Percentiles rank a stretch among this genome's conserved stretches.
Conservation (phyloP, 2,113 vertebrate genomes). For the Menidia beryllina region DNA sequence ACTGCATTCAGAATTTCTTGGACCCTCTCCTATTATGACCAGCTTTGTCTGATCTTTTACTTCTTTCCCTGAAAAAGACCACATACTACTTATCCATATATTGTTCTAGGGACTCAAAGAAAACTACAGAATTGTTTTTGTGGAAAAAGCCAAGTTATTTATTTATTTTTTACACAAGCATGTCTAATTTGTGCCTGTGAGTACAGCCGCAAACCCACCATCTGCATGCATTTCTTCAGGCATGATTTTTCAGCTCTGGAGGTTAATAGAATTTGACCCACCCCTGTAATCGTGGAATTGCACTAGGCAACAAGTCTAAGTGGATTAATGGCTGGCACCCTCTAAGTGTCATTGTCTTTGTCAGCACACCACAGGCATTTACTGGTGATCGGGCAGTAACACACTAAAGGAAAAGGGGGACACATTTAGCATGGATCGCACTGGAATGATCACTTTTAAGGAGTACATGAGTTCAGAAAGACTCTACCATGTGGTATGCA, state of each 20-base stretch:
- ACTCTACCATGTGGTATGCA: too few relatives aligned
- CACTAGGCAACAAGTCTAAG: conserved; percentile 69
- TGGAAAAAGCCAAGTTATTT: conserved; percentile 5
- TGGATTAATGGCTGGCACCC: conserved; percentile 74
- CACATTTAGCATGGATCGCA: conserved; percentile 29
- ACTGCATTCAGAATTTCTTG: too few relatives aligned
- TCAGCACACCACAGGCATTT: conserved; percentile 65
- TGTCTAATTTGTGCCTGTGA: not conserved
- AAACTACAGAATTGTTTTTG: not conserved
- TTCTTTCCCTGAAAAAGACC: too few relatives aligned
- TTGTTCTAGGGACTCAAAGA: not conserved
- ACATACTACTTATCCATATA: too few relatives aligned
- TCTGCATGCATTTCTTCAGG: conserved; percentile 28
- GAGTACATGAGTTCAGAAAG: not conserved
- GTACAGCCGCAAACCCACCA: conserved; percentile 28
- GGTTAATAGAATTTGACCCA: conserved; percentile 72
- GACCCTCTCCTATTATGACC: too few relatives aligned
- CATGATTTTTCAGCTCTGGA: conserved; percentile 41
- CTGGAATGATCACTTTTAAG: not conserved
- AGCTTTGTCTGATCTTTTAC: too few relatives aligned
- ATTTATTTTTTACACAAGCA: not conserved
- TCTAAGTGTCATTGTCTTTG: conserved; percentile 74
- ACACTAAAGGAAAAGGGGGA: conserved; percentile 41
- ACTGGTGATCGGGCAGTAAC: conserved; percentile 34
- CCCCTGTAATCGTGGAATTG: conserved; percentile 72